Evolutionary conservation across 1,140 invertebrate genomes (phyloP).

Genomic region (Cryptotermes secundus): DNA sequence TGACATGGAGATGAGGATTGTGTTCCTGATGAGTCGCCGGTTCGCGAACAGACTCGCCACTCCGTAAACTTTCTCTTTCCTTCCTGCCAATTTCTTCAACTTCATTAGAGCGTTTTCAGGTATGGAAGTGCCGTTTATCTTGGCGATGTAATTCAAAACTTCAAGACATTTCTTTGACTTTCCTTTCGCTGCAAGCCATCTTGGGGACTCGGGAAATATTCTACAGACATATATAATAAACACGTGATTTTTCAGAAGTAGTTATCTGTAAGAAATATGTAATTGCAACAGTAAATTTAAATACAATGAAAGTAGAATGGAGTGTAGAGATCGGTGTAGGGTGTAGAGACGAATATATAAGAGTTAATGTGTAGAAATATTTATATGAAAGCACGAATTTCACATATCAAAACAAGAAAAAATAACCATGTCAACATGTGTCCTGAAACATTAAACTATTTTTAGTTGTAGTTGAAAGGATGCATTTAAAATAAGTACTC

Average conservation of each 20-base stretch:
- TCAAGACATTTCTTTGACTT: slow-evolving; percentile 28
- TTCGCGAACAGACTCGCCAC: slow-evolving; percentile 58
- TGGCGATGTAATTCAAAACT: slow-evolving; percentile 35
- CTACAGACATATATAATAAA: not conserved
- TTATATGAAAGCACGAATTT: too few species aligned
- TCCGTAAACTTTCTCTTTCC: slow-evolving; percentile 48
- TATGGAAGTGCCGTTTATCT: slow-evolving; percentile 28
- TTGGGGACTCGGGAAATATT: slow-evolving; percentile 38
- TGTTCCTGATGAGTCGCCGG: slow-evolving; percentile 56
- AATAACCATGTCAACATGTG: too few species aligned
- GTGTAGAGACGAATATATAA: too few species aligned
- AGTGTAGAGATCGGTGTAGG: too few species aligned
- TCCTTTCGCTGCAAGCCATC: slow-evolving; percentile 38
- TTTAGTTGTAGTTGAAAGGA: too few species aligned
- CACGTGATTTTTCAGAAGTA: not conserved
- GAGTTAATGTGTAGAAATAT: too few species aligned
- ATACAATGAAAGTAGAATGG: too few species aligned
- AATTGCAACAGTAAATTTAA: too few species aligned
- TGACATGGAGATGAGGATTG: slow-evolving; percentile 53
- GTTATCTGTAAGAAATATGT: not conserved
- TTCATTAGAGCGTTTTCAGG: slow-evolving; percentile 26
- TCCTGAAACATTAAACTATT: too few species aligned
- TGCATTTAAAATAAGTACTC: too few species aligned
- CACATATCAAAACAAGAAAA: too few species aligned
- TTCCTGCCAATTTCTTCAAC: slow-evolving; percentile 28